A percentile compares a stretch with the other conserved stretches of the same genome.
Conservation (phyloP, 2,888 invertebrate genomes). For the Caenorhabditis sulstoni region DNA sequence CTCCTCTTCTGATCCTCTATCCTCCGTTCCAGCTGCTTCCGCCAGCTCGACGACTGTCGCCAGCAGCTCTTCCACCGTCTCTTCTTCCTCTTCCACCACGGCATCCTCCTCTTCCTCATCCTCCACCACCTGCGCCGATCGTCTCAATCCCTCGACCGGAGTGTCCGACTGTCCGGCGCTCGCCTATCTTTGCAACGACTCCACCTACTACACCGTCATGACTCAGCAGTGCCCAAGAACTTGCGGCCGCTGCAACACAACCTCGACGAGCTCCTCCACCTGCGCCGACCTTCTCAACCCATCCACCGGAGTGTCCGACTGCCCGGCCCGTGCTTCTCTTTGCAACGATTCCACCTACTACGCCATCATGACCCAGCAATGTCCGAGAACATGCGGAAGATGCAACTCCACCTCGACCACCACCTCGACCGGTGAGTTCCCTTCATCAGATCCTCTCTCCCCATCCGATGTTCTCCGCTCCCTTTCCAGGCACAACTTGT, state of each 20-base stretch:
- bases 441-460: not conserved
- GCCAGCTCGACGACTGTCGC: conserved; percentile 24
- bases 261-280: conserved; percentile 26
- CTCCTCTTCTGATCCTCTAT: not conserved
- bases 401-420: conserved; percentile 48
- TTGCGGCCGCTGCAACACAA: conserved; percentile 53
- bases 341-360: conserved; percentile 58
- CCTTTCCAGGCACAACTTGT: conserved; percentile 49
- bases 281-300: conserved; percentile 40
- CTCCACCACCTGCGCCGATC: conserved; percentile 53
- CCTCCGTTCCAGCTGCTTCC: conserved; percentile 9
- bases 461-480: too few relatives aligned
- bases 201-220: conserved; percentile 61
- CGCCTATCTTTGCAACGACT: conserved; percentile 56
- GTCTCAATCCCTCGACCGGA: conserved; percentile 56
- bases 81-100: not conserved
- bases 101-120: conserved; percentile 21
- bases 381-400: conserved; percentile 61
- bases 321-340: conserved; percentile 48
- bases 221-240: conserved; percentile 62
- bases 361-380: conserved; percentile 57
- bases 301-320: conserved; percentile 46
- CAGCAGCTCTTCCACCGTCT: conserved; percentile 8
- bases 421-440: conserved; percentile 39
- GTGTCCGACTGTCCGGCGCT: conserved; percentile 58